Percentiles rank a stretch among this genome's conserved stretches.
Evolutionary conservation across 2,797 vertebrate genomes (phyloP).

Genomic region (Peromyscus attwateri): DNA sequence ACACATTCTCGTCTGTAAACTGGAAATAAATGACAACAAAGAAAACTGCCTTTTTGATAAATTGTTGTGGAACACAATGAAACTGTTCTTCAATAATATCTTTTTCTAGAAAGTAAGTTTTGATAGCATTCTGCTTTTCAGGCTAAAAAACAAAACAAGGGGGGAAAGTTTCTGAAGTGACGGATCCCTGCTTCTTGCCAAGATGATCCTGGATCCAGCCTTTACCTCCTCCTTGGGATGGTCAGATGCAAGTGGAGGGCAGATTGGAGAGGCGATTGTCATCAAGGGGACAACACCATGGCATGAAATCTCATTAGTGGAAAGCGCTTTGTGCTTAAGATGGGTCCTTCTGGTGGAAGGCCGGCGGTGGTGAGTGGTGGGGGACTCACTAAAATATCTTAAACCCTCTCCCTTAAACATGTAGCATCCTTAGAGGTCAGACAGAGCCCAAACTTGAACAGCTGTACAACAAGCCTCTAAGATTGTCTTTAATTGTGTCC

Average conservation of each 20-base stretch:
- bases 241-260: slow-evolving; percentile 18
- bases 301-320: slow-evolving; percentile 59
- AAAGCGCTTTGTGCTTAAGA: slow-evolving; percentile 17
- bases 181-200: slow-evolving; percentile 4
- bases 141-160: not conserved
- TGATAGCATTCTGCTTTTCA: slow-evolving; percentile 23
- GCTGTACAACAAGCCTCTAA: slow-evolving; percentile 90
- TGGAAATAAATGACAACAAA: not conserved
- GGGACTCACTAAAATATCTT: slow-evolving; percentile 79
- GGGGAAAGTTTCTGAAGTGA: not conserved
- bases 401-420: slow-evolving; percentile 81
- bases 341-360: slow-evolving; percentile 53
- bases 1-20: not conserved
- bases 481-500: slow-evolving; percentile 95
- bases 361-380: not conserved
- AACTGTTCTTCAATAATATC: not conserved
- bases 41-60: not conserved
- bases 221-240: not conserved
- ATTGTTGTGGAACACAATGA: not conserved
- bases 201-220: not conserved
- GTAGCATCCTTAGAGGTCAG: slow-evolving; percentile 87
- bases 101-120: not conserved
- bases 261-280: slow-evolving; percentile 6
- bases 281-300: not conserved
- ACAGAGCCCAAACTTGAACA: slow-evolving; percentile 88